Conservation (phyloP, 1,140 invertebrate genomes). For the Notospermus geniculatus region DNA sequence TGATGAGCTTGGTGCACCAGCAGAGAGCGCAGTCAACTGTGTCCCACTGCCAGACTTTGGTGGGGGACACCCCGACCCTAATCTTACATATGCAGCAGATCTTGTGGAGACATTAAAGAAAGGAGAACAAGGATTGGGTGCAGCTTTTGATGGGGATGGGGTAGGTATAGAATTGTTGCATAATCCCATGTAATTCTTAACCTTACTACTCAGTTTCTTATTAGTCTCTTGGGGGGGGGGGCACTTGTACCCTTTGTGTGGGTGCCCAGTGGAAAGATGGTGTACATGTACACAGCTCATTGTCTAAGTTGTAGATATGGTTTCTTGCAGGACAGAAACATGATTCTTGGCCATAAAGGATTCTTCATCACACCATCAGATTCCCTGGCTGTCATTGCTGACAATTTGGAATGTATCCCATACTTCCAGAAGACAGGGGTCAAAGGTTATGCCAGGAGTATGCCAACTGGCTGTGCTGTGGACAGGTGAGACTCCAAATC, state of each 20-base stretch:
- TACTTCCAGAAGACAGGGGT: slow-evolving; percentile 83
- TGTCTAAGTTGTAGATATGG: no score
- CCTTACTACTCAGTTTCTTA: no score
- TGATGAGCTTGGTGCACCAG: slow-evolving; percentile 72
- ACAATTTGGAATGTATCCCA: slow-evolving; percentile 87
- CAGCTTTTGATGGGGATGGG: slow-evolving; percentile 98
- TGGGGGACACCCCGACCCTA: slow-evolving; percentile 96
- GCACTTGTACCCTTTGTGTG: no score
- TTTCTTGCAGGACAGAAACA: slow-evolving; percentile 77
- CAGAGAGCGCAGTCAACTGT: slow-evolving; percentile 68
- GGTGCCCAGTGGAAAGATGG: no score
- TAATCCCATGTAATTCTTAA: no score
- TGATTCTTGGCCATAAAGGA: slow-evolving; percentile 94
- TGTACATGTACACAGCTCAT: no score
- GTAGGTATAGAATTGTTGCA: no score
- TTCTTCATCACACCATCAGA: slow-evolving; percentile 99
- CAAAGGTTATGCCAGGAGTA: slow-evolving; percentile 91
- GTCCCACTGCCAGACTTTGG: slow-evolving; percentile 91
- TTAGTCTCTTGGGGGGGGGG: no score
- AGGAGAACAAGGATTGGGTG: slow-evolving; percentile 88
- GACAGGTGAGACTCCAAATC: slow-evolving; percentile 70
- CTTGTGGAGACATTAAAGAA: slow-evolving; percentile 76
- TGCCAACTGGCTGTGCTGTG: slow-evolving; percentile 97
- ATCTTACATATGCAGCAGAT: slow-evolving; percentile 91
- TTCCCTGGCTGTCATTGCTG: slow-evolving; percentile 92